Evolutionary conservation across 2,113 vertebrate genomes (phyloP).

Genomic region (Myanophis thanlyinensis): DNA sequence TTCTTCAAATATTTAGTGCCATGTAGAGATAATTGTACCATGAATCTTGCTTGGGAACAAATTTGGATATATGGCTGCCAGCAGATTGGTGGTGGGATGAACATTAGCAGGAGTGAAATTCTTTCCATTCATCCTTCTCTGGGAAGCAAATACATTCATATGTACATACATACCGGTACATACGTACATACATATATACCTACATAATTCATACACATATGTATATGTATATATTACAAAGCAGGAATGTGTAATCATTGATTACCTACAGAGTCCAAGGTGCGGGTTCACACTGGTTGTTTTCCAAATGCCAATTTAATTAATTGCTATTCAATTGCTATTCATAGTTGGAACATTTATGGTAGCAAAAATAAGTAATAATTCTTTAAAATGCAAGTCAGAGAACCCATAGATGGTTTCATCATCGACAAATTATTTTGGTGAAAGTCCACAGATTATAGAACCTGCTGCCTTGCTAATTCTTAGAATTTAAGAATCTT

Average conservation of each 20-base stretch:
- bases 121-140: background rate
- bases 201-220: too few species aligned
- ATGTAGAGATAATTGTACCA: background rate
- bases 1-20: background rate
- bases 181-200: too few species aligned
- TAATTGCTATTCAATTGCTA: too few species aligned
- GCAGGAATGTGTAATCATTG: background rate
- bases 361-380: too few species aligned
- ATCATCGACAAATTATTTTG: background rate
- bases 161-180: too few species aligned
- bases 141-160: background rate
- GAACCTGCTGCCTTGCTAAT: background rate
- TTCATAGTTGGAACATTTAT: too few species aligned
- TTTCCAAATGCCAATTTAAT: too few species aligned
- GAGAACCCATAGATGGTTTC: background rate
- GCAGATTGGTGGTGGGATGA: background rate
- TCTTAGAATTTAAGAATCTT: background rate
- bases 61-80: background rate
- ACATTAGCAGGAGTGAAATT: background rate
- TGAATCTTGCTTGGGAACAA: background rate
- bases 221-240: background rate
- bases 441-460: background rate
- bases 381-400: background rate
- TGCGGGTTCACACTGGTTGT: too few species aligned
- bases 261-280: too few species aligned